Evolutionary conservation across 2,888 invertebrate genomes (phyloP), one percentile per base, ranked within the genome.

Genomic region (Syritta pipiens): DNA sequence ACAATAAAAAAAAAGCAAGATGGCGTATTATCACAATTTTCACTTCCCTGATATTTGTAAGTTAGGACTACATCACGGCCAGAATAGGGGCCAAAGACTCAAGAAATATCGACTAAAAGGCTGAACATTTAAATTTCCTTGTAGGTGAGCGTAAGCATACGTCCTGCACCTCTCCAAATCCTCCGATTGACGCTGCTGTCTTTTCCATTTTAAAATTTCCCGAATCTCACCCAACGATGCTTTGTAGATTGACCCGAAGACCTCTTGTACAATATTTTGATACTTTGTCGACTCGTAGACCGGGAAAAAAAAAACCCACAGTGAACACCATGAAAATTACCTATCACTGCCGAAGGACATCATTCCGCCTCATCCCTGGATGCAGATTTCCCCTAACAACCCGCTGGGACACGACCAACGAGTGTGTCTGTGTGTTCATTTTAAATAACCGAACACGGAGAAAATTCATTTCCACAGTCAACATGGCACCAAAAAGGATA

Each of bases 401-500:
- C n/a, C n/a, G n/a, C n/a, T n/a, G n/a, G 35, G 30, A 17, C 53
- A 19, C 32, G 68, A 42, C n/a, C n/a, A n/a, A n/a, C n/a, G 40
- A 0, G 4, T 20, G 28, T 44, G 44, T 49, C 35, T 53, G 57
- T 35, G 71, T 69, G 76, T 69, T 42, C 55, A 65, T 77, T 77
- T 77, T 65, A 71, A 77, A 77, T 77, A 71, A 65, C 65, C 32
- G 42, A 65, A 53, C 51, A 65, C 53, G 30, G 53, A 44, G 53
- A 32, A 35, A 71, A 67, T 71, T 55, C 77, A 65, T 77, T 77
- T 77, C 65, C 59, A 65, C 77, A 77, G 77, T 48, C 77, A 77
- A 71, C 77, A 65, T 71, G 77, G 77, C 77, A 67, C 77, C 77
- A 71, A 71, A n/a, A n/a, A 51, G 77, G 71, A 55, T 65, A 65